Evolutionary conservation across 2,888 invertebrate species (phyloP).

Genomic region (Volucella inanis): DNA sequence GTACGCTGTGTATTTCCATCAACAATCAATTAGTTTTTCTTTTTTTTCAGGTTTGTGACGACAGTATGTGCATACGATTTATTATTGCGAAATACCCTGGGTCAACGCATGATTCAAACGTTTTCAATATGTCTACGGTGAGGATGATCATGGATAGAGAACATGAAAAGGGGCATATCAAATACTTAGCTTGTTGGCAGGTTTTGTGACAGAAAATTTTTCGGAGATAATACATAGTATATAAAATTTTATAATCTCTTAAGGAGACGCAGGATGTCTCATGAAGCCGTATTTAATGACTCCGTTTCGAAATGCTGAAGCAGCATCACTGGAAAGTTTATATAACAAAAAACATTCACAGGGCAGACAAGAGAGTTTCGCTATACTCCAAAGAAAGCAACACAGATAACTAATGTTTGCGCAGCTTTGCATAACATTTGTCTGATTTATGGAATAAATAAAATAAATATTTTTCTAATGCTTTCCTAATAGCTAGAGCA

Average conservation of each 20-base stretch:
- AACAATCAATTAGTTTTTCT: background rate
- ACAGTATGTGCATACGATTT: too few relatives aligned
- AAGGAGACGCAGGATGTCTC: conserved; percentile 49
- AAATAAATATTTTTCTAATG: too few relatives aligned
- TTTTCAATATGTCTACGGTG: background rate
- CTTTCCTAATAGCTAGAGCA: too few relatives aligned
- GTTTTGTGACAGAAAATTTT: too few relatives aligned
- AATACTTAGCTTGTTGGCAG: background rate
- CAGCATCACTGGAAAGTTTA: conserved; percentile 6
- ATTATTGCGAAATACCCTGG: too few relatives aligned
- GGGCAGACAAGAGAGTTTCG: too few relatives aligned
- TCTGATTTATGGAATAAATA: too few relatives aligned
- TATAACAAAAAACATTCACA: conserved; percentile 30
- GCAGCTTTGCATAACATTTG: too few relatives aligned
- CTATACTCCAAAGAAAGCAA: too few relatives aligned
- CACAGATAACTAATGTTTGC: too few relatives aligned
- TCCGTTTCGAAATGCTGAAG: conserved; percentile 29
- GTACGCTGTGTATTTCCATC: background rate
- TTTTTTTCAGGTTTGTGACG: too few relatives aligned
- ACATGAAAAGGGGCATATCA: background rate
- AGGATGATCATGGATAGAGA: background rate
- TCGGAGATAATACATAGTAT: background rate
- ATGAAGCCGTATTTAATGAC: conserved; percentile 49
- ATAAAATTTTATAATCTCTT: conserved; percentile 13
- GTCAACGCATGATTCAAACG: too few relatives aligned